Evolutionary conservation across 2,797 vertebrate genomes (phyloP).

Genomic region (Acipenser ruthenus): DNA sequence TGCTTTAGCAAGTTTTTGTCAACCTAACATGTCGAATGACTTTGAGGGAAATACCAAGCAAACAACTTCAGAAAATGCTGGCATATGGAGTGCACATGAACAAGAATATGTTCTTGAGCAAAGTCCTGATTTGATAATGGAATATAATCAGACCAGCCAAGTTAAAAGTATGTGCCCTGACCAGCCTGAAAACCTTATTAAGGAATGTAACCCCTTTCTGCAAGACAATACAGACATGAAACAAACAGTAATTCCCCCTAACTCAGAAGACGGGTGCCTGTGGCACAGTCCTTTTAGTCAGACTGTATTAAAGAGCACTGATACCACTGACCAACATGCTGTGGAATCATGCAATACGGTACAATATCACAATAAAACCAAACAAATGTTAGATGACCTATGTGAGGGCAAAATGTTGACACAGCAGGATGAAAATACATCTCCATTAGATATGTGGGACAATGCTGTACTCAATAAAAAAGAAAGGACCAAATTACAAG

Average conservation of each 20-base stretch:
- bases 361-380: neutral
- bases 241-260: neutral
- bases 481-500: constrained; percentile 25
- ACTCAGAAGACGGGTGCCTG: neutral
- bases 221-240: neutral
- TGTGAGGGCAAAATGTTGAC: too few relatives aligned
- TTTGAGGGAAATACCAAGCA: constrained; percentile 63
- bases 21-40: constrained; percentile 76
- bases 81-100: constrained; percentile 58
- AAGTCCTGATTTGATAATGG: constrained; percentile 54
- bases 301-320: neutral
- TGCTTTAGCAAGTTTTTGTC: constrained; percentile 49
- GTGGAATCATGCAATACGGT: neutral
- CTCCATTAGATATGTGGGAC: neutral
- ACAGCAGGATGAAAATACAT: too few relatives aligned
- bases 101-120: constrained; percentile 53
- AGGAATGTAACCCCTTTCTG: constrained; percentile 22
- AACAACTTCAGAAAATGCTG: constrained; percentile 38
- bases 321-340: neutral
- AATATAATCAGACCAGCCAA: constrained; percentile 18
- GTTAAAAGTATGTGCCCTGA: constrained; percentile 1
- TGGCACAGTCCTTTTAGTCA: constrained; percentile 1
- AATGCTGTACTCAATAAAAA: constrained; percentile 26
- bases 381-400: neutral
- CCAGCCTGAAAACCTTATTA: constrained; percentile 42